These are phyloP conservation scores for Indicator indicator DNA, from an alignment of 2,113 vertebrate species.

Conservation along the genomic window DNA sequence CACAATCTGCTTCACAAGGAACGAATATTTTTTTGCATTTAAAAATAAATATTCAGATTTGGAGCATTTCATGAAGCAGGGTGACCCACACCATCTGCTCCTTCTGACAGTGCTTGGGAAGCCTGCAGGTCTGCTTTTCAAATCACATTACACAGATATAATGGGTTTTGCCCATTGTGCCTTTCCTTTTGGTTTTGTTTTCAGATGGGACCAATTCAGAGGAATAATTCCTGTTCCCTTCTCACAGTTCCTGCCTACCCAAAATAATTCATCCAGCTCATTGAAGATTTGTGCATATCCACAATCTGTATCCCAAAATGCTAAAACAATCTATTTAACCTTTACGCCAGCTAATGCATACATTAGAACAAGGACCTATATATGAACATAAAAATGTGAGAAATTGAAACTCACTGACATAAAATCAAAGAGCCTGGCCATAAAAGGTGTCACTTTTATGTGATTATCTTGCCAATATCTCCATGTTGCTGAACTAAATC, in stretches of 20 bases:
- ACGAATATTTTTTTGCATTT: neutral
- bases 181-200: neutral
- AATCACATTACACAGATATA: neutral
- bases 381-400: constrained; percentile 78
- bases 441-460: constrained; percentile 83
- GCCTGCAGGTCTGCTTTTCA: neutral
- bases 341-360: constrained; percentile 78
- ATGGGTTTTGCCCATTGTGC: neutral
- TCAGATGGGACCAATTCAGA: neutral
- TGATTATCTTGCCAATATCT: constrained; percentile 85
- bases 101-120: neutral
- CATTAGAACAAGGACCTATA: constrained; percentile 74
- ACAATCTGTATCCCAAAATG: constrained; percentile 67
- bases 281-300: constrained; percentile 39
- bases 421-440: constrained; percentile 81
- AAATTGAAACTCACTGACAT: constrained; percentile 81
- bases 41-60: constrained; percentile 54
- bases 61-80: constrained; percentile 27
- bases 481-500: constrained; percentile 81
- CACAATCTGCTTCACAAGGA: neutral
- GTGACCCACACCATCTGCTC: constrained; percentile 60
- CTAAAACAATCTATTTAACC: constrained; percentile 81
- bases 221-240: neutral
- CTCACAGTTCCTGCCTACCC: neutral
- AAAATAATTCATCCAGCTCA: constrained; percentile 55